Conservation (phyloP, 1,140 invertebrate genomes). For the Microplitis mediator region DNA sequence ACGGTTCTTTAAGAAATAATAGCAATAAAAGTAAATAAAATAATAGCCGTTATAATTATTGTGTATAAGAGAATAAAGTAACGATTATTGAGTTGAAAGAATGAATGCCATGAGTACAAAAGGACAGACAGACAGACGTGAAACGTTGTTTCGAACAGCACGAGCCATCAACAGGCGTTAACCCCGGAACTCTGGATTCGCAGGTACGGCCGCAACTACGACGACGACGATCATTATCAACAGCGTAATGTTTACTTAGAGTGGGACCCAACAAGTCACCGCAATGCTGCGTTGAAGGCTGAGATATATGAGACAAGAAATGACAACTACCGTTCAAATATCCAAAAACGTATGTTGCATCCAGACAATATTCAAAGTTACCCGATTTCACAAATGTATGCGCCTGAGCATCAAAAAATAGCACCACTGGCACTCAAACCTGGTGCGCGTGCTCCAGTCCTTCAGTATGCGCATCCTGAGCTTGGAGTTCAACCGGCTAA, state of each 20-base stretch:
- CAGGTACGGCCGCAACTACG: constrained; percentile 48
- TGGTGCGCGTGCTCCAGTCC: constrained; percentile 72
- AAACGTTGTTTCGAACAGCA: constrained; percentile 29
- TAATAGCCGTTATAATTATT: neutral
- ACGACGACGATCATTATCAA: constrained; percentile 42
- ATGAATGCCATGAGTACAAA: constrained; percentile 8
- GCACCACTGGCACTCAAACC: constrained; percentile 68
- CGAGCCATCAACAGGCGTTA: constrained; percentile 26
- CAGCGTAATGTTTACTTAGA: constrained; percentile 49
- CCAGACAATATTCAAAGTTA: constrained; percentile 68
- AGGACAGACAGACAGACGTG: constrained; percentile 29
- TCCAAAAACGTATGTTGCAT: constrained; percentile 73
- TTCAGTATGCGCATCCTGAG: constrained; percentile 80
- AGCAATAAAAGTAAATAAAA: neutral
- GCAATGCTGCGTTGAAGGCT: constrained; percentile 44
- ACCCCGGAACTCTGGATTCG: constrained; percentile 22
- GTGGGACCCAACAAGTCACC: constrained; percentile 51
- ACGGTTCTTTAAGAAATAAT: too few relatives aligned
- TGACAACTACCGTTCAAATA: constrained; percentile 58
- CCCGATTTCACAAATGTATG: constrained; percentile 69
- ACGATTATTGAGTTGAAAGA: constrained; percentile 17
- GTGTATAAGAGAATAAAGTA: constrained; percentile 19
- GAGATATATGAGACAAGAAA: constrained; percentile 48
- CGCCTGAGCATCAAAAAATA: constrained; percentile 56
- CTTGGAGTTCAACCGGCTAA: constrained; percentile 76